Conservation (phyloP, 2,797 vertebrate genomes). For the Gallinago stenura region DNA sequence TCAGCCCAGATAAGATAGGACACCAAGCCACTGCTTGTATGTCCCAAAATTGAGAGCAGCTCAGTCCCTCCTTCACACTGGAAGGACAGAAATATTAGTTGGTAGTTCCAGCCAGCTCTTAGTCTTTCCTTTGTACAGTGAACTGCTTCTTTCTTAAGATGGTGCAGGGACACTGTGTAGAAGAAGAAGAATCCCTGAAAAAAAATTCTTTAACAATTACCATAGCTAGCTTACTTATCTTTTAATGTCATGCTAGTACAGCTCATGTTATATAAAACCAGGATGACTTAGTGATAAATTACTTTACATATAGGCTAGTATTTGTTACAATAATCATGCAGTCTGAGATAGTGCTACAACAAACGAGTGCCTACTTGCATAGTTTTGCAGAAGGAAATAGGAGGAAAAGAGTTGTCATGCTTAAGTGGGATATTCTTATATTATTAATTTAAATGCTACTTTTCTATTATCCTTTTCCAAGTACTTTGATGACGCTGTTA, state of each 20-base stretch:
- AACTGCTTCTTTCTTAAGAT: not conserved
- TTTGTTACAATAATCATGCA: not conserved
- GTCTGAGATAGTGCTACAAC: accelerated
- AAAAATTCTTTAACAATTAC: not conserved
- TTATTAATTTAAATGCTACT: not conserved
- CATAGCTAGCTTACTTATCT: not conserved
- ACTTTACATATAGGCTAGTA: not conserved
- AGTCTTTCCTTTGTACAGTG: not conserved
- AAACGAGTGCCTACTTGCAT: not conserved
- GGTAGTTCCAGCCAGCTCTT: not conserved
- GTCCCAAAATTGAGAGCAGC: not conserved
- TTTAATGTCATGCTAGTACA: not conserved
- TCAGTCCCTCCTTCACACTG: not conserved
- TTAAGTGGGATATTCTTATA: not conserved
- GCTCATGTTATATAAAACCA: not conserved
- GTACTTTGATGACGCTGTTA: not conserved
- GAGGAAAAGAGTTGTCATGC: not conserved
- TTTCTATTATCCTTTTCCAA: not conserved
- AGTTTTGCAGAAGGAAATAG: not conserved
- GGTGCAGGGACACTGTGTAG: not conserved
- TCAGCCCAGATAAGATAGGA: not conserved
- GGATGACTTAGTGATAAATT: not conserved
- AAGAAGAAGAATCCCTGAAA: not conserved
- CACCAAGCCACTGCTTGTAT: not conserved
- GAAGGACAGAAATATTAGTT: not conserved